Evolutionary conservation across 64 coral and sea anemone species (phyloP), one percentile per base, ranked within the genome.

Genomic region (Exaiptasia diaphana): DNA sequence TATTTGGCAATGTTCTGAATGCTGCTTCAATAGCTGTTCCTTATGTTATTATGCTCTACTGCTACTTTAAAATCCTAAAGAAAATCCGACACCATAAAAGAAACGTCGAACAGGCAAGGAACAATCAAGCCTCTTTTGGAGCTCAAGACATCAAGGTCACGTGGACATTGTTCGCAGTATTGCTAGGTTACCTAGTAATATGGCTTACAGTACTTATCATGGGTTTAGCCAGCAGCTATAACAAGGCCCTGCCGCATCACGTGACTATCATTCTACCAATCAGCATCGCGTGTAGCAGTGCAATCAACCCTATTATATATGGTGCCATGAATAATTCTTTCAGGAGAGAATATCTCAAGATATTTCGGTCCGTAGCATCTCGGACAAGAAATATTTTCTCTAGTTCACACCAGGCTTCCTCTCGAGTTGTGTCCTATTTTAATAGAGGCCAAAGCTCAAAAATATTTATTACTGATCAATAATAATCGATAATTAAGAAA

Each of bases 251-350:
- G 12, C 23, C 76, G 5, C 76, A 56, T 11, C 38, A 79, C 18
- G 37, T 79, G n/a, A 29, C 24, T 12, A 34, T 79, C 0, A 37
- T 79, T 0, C 20, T 38, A 33, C 35, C 50, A 5, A 42, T 59
- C 30, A 28, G 10, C 2, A 26, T 15, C 9, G 76, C 76, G 8
- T 28, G 53, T 9, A 64, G 38, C 18, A 61, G 56, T 41, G 76
- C 76, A 42, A 15, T 79, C 10, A 79, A 79, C 32, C 76, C 76
- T 24, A 3, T 79, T 7, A 79, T 79, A 38, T 79, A 79, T 38
- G 76, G 76, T 14, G 21, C 31, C 7, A 62, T 63, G 57, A 41
- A 63, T 5, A 55, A 8, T 9, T 10, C 34, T 0, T 64, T 79
- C 24, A 58, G 38, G 31, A 41, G 42, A 13, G 56, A 55, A 8